These are phyloP conservation scores for Tauraco hartlaubi DNA, from an alignment of 2,797 vertebrate genomes.

Conservation along the genomic window DNA sequence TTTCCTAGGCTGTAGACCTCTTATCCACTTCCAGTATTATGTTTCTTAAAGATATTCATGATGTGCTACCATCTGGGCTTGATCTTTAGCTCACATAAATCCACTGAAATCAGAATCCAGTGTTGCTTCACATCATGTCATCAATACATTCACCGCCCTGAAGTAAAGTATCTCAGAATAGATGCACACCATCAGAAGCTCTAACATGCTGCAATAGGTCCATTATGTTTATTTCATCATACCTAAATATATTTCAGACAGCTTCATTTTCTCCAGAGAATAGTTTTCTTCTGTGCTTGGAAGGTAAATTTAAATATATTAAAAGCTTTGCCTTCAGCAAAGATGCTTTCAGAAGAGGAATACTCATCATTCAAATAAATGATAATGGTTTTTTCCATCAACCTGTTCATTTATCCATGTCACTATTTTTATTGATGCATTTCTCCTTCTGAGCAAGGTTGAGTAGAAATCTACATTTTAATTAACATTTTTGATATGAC, in stretches of 20 bases:
- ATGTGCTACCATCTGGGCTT: not conserved
- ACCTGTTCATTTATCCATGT: slow-evolving; percentile 41
- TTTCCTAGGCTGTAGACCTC: not conserved
- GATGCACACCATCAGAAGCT: not conserved
- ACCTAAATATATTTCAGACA: slow-evolving; percentile 18
- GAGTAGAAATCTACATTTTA: slow-evolving; percentile 30
- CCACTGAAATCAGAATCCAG: not conserved
- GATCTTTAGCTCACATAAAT: not conserved
- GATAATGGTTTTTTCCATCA: slow-evolving; percentile 57
- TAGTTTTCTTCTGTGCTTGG: not conserved
- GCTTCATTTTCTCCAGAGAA: slow-evolving; percentile 30
- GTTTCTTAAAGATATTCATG: not conserved
- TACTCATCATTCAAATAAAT: slow-evolving; percentile 62
- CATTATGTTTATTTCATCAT: slow-evolving; percentile 23
- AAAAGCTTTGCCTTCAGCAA: slow-evolving; percentile 43
- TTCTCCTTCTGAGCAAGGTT: slow-evolving; percentile 45
- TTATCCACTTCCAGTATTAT: not conserved
- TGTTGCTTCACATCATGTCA: not conserved
- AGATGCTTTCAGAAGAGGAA: slow-evolving; percentile 50
- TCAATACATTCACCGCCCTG: not conserved
- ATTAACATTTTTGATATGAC: slow-evolving; percentile 43
- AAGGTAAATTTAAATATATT: slow-evolving; percentile 44
- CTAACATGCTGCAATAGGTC: not conserved
- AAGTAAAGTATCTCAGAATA: not conserved
- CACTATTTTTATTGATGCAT: slow-evolving; percentile 33